Conservation (phyloP, 2,888 invertebrate species). For the Iphiclides podalirius region DNA sequence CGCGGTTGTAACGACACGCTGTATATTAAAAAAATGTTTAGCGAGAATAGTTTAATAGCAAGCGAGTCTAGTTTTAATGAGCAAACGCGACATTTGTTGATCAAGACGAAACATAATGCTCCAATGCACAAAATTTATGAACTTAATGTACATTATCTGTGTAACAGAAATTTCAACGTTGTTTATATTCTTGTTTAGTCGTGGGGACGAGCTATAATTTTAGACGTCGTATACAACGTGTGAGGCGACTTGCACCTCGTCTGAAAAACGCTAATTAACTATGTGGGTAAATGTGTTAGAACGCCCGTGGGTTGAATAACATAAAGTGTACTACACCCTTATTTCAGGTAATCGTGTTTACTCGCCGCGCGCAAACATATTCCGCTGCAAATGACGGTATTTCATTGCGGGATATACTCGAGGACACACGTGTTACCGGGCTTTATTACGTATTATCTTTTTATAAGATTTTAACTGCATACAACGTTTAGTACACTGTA, state of each 20-base stretch:
- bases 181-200: no score
- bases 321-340: slow-evolving; percentile 67
- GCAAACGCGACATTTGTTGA: no score
- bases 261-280: slow-evolving; percentile 33
- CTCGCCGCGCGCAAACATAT: slow-evolving; percentile 63
- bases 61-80: no score
- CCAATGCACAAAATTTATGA: no score
- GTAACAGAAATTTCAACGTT: no score
- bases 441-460: slow-evolving; percentile 38
- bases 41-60: no score
- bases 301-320: slow-evolving; percentile 47
- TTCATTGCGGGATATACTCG: slow-evolving; percentile 39
- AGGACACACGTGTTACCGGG: slow-evolving; percentile 34
- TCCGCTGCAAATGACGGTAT: slow-evolving; percentile 60
- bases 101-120: no score
- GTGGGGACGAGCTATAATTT: no score
- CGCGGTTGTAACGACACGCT: no score
- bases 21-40: no score
- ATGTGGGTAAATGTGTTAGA: slow-evolving; percentile 31
- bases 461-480: slow-evolving; percentile 28
- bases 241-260: slow-evolving; percentile 18
- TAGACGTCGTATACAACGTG: no score
- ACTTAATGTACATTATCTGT: no score
- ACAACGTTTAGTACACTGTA: slow-evolving; percentile 19
- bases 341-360: slow-evolving; percentile 73